Evolutionary conservation across 2,888 invertebrate genomes (phyloP).

Genomic region (Deroplatys truncata): DNA sequence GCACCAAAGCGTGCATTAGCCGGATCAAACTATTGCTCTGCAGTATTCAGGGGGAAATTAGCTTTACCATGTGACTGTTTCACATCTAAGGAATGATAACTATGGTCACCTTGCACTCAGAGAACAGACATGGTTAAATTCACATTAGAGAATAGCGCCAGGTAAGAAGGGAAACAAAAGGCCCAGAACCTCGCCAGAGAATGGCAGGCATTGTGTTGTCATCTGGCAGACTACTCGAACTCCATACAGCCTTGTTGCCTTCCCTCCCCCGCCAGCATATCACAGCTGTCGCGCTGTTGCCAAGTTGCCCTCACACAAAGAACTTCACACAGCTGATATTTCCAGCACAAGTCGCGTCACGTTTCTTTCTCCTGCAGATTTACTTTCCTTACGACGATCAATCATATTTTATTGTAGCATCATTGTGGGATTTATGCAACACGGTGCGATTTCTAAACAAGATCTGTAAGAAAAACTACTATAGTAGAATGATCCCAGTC

Average conservation of each 20-base stretch:
- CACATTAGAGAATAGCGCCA: neutral
- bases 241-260: neutral
- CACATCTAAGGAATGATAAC: neutral
- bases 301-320: neutral
- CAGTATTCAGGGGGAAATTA: too few species aligned
- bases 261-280: neutral
- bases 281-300: neutral
- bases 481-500: too few species aligned
- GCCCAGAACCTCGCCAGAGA: neutral
- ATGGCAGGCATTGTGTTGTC: neutral
- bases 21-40: too few species aligned
- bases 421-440: too few species aligned
- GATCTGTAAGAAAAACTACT: too few species aligned
- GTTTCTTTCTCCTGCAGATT: too few species aligned
- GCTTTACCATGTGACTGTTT: too few species aligned
- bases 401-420: too few species aligned
- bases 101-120: neutral
- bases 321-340: neutral
- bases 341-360: neutral
- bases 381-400: too few species aligned
- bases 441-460: too few species aligned
- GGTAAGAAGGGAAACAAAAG: neutral
- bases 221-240: neutral
- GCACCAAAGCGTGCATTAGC: too few species aligned
- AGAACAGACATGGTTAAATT: neutral